A percentile compares a stretch with the other conserved stretches of the same genome.
phyloP scores from a whole-genome alignment of 2,797 vertebrate genomes.

The Melanotaenia maccullochi region DNA sequence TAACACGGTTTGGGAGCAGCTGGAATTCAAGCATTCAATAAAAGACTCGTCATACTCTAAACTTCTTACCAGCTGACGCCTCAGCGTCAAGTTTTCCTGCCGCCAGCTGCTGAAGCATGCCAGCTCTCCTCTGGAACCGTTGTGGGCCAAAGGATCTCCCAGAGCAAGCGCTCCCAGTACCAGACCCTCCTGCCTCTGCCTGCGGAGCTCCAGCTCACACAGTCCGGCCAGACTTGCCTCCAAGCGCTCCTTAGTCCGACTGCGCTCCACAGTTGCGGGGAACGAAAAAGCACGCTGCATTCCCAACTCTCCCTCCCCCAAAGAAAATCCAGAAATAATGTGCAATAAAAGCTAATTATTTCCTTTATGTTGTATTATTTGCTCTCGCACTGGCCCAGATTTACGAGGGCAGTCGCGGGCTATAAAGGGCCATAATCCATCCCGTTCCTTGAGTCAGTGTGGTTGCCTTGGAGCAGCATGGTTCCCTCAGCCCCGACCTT shows the following conservation, averaged over 20 bases:
- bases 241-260: conserved; percentile 87
- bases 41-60: conserved; percentile 22
- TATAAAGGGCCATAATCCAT: conserved; percentile 43
- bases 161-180: conserved; percentile 88
- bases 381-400: conserved; percentile 15
- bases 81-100: conserved; percentile 83
- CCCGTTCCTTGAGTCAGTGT: conserved; percentile 28
- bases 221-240: conserved; percentile 89
- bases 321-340: conserved; percentile 4
- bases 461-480: conserved; percentile 58
- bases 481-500: conserved; percentile 31
- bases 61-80: conserved; percentile 85
- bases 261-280: conserved; percentile 86
- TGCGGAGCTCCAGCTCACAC: conserved; percentile 89
- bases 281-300: conserved; percentile 88
- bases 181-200: conserved; percentile 89
- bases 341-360: conserved; percentile 10
- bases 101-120: conserved; percentile 77
- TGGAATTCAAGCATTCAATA: conserved; percentile 32
- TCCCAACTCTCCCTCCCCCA: background rate
- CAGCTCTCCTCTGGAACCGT: conserved; percentile 61
- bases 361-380: background rate
- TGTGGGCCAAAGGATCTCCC: conserved; percentile 68
- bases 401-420: conserved; percentile 40
- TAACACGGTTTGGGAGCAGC: background rate